phyloP scores from a whole-genome alignment of 2,797 vertebrate genomes.

The Podarcis siculus region DNA sequence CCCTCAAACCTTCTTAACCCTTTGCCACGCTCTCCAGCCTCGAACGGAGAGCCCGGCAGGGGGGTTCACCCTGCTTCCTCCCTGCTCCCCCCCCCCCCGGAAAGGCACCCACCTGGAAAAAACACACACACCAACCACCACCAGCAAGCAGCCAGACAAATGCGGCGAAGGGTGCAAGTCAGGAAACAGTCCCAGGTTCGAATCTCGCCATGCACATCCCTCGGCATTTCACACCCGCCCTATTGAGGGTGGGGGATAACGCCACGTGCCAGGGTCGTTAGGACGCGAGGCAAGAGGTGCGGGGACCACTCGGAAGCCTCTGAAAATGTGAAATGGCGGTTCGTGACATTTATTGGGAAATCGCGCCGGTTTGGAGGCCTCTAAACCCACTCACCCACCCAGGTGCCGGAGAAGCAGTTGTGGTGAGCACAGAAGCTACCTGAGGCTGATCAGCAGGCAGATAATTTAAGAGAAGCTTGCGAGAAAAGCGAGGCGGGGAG shows the following conservation, averaged over 20 bases:
- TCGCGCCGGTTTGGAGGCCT: not conserved
- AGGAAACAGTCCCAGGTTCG: not conserved
- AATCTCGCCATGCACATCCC: not conserved
- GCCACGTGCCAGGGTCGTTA: not conserved
- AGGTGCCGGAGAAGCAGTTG: too few relatives aligned
- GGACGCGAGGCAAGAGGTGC: not conserved
- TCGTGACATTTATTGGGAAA: too few relatives aligned
- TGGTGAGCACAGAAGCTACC: too few relatives aligned
- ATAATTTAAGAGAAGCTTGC: not conserved
- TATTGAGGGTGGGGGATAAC: not conserved
- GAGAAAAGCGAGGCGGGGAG: not conserved
- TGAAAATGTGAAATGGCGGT: not conserved
- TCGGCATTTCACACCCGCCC: not conserved
- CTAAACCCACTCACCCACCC: too few relatives aligned
- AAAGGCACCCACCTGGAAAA: not conserved
- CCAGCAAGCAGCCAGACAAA: too few relatives aligned
- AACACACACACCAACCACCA: too few relatives aligned
- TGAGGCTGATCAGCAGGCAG: not conserved
- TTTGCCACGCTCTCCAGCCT: constrained; percentile 30
- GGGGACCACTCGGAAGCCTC: not conserved
- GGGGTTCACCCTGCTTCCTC: not conserved
- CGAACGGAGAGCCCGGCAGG: not conserved
- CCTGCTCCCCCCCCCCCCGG: not conserved
- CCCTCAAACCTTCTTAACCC: constrained; percentile 74
- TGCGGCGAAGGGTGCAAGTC: too few relatives aligned